Percentiles rank a stretch among this genome's conserved stretches.
Evolutionary conservation across 2,113 vertebrate species (phyloP).

Genomic region (Himantopus leucocephalus): DNA sequence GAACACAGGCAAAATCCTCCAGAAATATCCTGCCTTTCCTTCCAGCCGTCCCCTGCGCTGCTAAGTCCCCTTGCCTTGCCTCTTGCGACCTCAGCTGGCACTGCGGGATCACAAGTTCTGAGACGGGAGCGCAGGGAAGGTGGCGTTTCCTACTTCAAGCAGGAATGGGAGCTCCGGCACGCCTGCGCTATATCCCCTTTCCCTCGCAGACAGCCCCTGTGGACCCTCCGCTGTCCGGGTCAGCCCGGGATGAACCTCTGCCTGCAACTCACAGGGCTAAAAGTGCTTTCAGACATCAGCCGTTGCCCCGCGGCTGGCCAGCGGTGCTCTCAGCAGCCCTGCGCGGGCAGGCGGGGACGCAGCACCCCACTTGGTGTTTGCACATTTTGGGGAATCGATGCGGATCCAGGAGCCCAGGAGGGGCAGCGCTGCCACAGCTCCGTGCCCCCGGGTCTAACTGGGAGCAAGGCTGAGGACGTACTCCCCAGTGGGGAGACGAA

Average conservation of each 20-base stretch:
- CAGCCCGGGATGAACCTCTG: neutral
- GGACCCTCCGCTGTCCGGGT: neutral
- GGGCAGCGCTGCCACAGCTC: neutral
- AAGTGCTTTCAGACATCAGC: neutral
- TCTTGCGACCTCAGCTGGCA: neutral
- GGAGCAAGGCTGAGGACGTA: neutral
- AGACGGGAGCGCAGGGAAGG: neutral
- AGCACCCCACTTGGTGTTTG: neutral
- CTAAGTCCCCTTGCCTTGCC: neutral
- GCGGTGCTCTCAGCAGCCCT: neutral
- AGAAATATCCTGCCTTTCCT: neutral
- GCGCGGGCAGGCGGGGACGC: neutral
- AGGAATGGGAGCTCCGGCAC: fast-evolving
- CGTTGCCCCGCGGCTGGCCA: neutral
- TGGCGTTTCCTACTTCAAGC: neutral
- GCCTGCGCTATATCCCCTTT: neutral
- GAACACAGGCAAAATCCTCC: neutral
- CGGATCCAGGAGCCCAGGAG: neutral
- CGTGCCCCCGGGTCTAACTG: neutral
- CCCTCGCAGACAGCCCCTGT: neutral
- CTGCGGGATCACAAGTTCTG: neutral
- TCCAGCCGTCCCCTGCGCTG: neutral
- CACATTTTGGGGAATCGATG: fast-evolving
- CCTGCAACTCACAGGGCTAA: neutral
- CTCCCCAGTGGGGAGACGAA: neutral